Base-by-base conservation (phyloP, 2,888 invertebrate genomes). In the Unio delphinus region DNA sequence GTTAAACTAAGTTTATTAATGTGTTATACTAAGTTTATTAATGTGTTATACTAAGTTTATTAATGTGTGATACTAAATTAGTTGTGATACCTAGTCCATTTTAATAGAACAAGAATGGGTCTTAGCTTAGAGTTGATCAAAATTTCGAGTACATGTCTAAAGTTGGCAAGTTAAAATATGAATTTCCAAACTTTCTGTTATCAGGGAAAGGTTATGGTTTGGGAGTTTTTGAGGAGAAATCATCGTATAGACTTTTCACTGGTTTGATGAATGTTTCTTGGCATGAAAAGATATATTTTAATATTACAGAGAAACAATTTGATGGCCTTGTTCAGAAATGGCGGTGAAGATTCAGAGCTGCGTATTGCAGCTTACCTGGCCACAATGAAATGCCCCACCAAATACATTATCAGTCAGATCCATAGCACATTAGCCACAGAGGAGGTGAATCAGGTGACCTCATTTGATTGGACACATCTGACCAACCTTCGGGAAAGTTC, bases 391-490 rank as follows among this genome's bases (percentile, higher is more conserved):
- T 98, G 98, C 87, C 96, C 97, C 0, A 93, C 94, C 80, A 93
- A 95, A 78, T 92, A 93, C 62, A 93, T 94, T 0, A 92, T 97
- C 0, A 91, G 93, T 68, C 92, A 93, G 68, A 93, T 97, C 64
- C 94, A 94, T 85, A 69, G 78, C 8, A 72, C 79, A 3, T 79
- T 86, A 58, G 73, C 78, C 30, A 71, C 69, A 6, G 87, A 87
- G 68, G 76, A 82, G 71, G 78, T 80, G 23, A 86, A 86, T 68
- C 81, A 82, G 78, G 96, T 97, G 55, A 96, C 96, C 18, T 96
- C 97, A 7, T 98, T 96, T 90, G 95, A 98, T 5, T 98, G 97
- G 96, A 96, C 96, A 67, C 97, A 98, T 90, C 91, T 98, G 64
- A 95, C 93, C 80, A 98, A 97, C 90, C 90, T 97, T 59, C 93